Base-by-base conservation (phyloP, 2,888 invertebrate genomes). In the Nesidiocoris tenuis region DNA sequence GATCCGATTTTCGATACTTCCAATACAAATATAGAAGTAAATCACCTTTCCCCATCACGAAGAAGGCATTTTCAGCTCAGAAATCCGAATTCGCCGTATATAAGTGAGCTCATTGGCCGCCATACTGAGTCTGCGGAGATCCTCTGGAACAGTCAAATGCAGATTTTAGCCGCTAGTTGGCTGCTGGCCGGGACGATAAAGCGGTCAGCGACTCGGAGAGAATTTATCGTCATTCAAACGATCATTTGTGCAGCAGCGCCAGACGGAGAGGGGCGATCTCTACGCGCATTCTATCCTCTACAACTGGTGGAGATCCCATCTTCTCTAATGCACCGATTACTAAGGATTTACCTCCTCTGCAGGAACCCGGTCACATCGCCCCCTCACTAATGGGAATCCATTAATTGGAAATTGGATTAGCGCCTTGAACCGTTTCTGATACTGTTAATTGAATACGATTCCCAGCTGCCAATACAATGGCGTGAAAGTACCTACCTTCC, bases 401-500 rank as follows among this genome's bases (percentile, higher is more conserved):
- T 67, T 67, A 56, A 67, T 67, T 67, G 67, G 67, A 67, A 67
- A 67, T 67, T 56, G 67, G 67, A 67, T 67, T 67, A 67, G 67
- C 23, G 67, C 67, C 56, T 25, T 67, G 67, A 67, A 67, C 55
- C 67, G 67, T 67, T 67, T 56, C 56, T 67, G 67, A 67, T 67
- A 67, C 67, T 67, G 67, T 67, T 65, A 67, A 67, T 67, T 67
- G 67, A 67, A 67, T 67, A 19, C 67, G 55, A 67, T 67, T 55
- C 22, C 67, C 39, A 39, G 39, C 39, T 39, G 39, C 39, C 39
- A 12, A 39, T 39, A 39, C 39, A 39, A 39, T 39, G 12, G 39
- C 39, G 12, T 39, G 5, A 3, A 39, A 39, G 39, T 12, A 12
- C 39, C 39, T 39, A 7, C 39, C 12, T 39, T 39, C n/a, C n/a